Evolutionary conservation across 2,888 invertebrate genomes (phyloP), one percentile per base, ranked within the genome.

Genomic region (Scelioninae gen. 2): DNA sequence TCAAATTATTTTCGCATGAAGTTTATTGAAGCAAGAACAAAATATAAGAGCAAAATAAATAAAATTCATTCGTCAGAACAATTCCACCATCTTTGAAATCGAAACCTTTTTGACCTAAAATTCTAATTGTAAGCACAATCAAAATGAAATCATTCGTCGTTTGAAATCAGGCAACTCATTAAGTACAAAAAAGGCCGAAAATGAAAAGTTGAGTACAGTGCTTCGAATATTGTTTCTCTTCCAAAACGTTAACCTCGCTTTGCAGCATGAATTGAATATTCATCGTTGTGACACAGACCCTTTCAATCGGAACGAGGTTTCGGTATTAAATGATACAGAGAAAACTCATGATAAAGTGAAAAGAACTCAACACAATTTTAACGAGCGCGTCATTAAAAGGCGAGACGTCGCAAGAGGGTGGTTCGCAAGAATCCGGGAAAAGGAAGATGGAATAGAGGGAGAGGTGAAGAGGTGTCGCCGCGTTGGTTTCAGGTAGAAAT

Each of bases 351-450:
- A 61, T 55, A 61, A 73, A 67, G 67, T 73, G 72, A 75, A 68
- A 75, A 74, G 71, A 72, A 55, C 65, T 52, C 64, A 65, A 75
- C 69, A 75, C 72, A 72, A 72, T 60, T 84, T 84, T 84, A 84
- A 84, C 82, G 83, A 85, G 81, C 80, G 79, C 79, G 81, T 82
- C 82, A 84, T 84, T 82, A 82, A 81, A 81, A 64, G 64, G 52
- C 70, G 57, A 80, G 79, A 76, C 74, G 76, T 76, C 13, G 37
- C n/a, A 22, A 67, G 57, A 52, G 60, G 57, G 65, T 50, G 35
- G 48, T 33, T 64, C 52, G 9, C 33, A 65, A 28, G 22, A 41
- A 55, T 58, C n/a, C 33, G 60, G 35, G 22, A 41, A 55, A 18
- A 50, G 48, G 57, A 50, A 45, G 61, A 67, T 31, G 73, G 70